Percentiles rank a stretch among this genome's conserved stretches.
phyloP scores from a whole-genome alignment of 2,797 vertebrate species.

The Macropodus opercularis region DNA sequence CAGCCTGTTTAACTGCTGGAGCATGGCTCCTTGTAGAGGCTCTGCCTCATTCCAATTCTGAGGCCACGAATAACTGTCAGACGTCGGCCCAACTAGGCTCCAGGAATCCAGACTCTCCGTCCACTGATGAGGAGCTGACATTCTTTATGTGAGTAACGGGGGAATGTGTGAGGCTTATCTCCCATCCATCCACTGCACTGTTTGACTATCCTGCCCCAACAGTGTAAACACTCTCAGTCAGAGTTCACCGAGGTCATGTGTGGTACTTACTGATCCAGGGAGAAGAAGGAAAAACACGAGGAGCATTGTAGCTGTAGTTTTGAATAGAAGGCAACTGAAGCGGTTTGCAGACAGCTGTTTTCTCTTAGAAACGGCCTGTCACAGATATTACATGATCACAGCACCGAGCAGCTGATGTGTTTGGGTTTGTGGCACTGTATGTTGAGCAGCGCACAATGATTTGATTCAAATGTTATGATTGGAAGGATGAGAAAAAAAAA shows the following conservation, averaged over 20 bases:
- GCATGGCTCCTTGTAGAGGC: slow-evolving; percentile 58
- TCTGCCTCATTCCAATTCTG: slow-evolving; percentile 53
- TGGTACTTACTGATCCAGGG: slow-evolving; percentile 66
- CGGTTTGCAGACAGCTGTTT: slow-evolving; percentile 30
- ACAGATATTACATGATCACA: slow-evolving; percentile 49
- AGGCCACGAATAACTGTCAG: slow-evolving; percentile 69
- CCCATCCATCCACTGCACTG: slow-evolving; percentile 62
- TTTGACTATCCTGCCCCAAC: slow-evolving; percentile 66
- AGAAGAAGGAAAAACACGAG: slow-evolving; percentile 29
- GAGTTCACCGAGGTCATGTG: slow-evolving; percentile 69
- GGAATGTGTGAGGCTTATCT: slow-evolving; percentile 68
- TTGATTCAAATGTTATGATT: slow-evolving; percentile 82
- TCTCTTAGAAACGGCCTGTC: slow-evolving; percentile 50
- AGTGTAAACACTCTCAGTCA: slow-evolving; percentile 71
- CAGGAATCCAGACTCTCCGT: slow-evolving; percentile 53
- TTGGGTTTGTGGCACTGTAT: slow-evolving; percentile 62
- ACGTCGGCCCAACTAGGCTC: slow-evolving; percentile 43
- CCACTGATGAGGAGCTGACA: slow-evolving; percentile 46
- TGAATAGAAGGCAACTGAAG: slow-evolving; percentile 46
- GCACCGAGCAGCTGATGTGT: slow-evolving; percentile 65
- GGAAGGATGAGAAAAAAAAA: slow-evolving; percentile 61
- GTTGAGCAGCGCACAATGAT: slow-evolving; percentile 71
- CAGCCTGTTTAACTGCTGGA: slow-evolving; percentile 75
- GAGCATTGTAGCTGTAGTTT: slow-evolving; percentile 49
- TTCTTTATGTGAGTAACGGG: slow-evolving; percentile 69